Conservation (phyloP, 2,888 invertebrate species). For the Aradus depressus region DNA sequence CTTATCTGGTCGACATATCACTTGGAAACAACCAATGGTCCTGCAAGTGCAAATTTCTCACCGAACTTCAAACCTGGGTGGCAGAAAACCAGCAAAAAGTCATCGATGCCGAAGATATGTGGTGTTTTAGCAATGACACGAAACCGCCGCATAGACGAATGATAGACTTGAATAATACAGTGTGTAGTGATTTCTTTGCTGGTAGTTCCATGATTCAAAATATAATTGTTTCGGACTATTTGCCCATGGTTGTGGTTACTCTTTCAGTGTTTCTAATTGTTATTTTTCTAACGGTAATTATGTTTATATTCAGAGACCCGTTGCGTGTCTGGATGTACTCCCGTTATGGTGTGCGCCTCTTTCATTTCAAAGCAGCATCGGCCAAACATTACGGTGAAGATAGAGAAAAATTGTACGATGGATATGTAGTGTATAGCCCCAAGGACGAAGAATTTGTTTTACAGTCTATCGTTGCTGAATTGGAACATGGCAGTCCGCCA, state of each 20-base stretch:
- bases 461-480: constrained; percentile 68
- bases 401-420: constrained; percentile 69
- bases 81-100: constrained; percentile 70
- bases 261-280: constrained; percentile 65
- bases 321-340: constrained; percentile 79
- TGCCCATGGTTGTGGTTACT: constrained; percentile 71
- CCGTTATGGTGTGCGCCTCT: constrained; percentile 72
- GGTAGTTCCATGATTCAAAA: constrained; percentile 72
- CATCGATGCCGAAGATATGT: constrained; percentile 64
- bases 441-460: constrained; percentile 85
- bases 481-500: constrained; percentile 63
- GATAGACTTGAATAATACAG: constrained; percentile 72
- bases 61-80: constrained; percentile 63
- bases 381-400: constrained; percentile 51
- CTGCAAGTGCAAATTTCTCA: constrained; percentile 79
- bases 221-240: constrained; percentile 70
- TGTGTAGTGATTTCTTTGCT: constrained; percentile 75
- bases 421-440: constrained; percentile 83
- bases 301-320: constrained; percentile 75
- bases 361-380: constrained; percentile 49
- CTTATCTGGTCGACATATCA: constrained; percentile 59
- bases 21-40: constrained; percentile 81
- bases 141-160: constrained; percentile 64
- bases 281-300: constrained; percentile 60
- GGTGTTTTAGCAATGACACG: constrained; percentile 67